These are phyloP conservation scores for Homalodisca vitripennis DNA, from an alignment of 1,140 invertebrate species.

Conservation along the genomic window DNA sequence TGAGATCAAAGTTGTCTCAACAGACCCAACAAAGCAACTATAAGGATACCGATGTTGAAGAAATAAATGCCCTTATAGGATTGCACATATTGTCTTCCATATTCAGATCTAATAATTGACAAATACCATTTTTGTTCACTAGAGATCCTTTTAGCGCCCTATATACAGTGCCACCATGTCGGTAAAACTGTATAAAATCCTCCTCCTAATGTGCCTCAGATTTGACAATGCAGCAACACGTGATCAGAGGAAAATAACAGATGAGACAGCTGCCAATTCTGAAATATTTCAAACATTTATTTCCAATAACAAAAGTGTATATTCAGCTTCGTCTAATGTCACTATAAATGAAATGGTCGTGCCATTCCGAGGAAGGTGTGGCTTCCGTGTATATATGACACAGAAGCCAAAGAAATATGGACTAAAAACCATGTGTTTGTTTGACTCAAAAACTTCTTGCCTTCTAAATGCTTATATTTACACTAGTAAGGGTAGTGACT, in stretches of 20 bases:
- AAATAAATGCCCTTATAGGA: background rate
- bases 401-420: background rate
- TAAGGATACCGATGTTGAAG: background rate
- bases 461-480: conserved; percentile 20
- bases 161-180: background rate
- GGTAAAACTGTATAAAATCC: background rate
- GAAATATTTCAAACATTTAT: background rate
- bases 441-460: conserved; percentile 11
- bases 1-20: background rate
- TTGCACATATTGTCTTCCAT: background rate
- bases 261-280: background rate
- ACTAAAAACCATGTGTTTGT: background rate
- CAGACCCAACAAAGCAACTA: background rate
- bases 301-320: background rate
- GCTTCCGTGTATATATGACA: background rate
- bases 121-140: background rate
- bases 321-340: background rate
- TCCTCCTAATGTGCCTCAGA: background rate
- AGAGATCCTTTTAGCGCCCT: background rate
- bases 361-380: background rate
- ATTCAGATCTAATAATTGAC: background rate
- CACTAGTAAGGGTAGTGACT: conserved; percentile 1
- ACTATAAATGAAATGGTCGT: conserved; percentile 1
- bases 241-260: background rate
- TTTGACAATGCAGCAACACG: background rate